These are phyloP conservation scores for Drosophila antonietae DNA, from an alignment of 2,888 invertebrate species.

Conservation along the genomic window DNA sequence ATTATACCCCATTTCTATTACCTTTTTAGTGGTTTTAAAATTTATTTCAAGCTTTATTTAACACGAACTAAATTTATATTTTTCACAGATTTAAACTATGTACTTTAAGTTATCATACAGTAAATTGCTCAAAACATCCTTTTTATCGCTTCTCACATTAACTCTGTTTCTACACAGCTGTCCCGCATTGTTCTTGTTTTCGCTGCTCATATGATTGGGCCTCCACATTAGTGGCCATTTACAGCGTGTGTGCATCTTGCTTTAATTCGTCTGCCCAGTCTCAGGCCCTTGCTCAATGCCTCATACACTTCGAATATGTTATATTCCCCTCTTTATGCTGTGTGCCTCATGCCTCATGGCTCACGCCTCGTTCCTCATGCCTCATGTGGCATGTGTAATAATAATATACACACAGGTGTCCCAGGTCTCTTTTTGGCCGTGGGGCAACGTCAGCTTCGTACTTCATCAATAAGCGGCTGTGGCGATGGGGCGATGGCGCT, in stretches of 20 bases:
- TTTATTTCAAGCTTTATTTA: background rate
- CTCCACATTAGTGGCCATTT: slow-evolving; percentile 74
- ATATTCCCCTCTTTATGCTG: background rate
- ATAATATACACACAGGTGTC: slow-evolving; percentile 83
- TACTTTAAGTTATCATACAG: no score
- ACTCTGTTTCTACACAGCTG: slow-evolving; percentile 25
- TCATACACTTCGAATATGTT: background rate
- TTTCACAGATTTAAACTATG: no score
- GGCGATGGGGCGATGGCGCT: slow-evolving; percentile 61
- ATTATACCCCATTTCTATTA: no score
- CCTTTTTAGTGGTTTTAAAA: background rate
- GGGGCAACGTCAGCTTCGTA: slow-evolving; percentile 72
- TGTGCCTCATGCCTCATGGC: slow-evolving; percentile 19
- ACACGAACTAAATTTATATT: no score
- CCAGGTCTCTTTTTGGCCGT: slow-evolving; percentile 67
- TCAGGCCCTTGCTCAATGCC: slow-evolving; percentile 14
- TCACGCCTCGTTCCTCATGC: slow-evolving; percentile 19
- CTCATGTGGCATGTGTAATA: slow-evolving; percentile 77
- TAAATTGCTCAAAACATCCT: no score
- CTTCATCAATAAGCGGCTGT: slow-evolving; percentile 70
- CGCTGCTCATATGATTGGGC: slow-evolving; percentile 33
- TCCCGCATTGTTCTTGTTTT: slow-evolving; percentile 36
- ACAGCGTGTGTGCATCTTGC: slow-evolving; percentile 72
- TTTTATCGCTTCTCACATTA: background rate
- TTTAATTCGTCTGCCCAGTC: slow-evolving; percentile 59